Evolutionary conservation across 2,888 invertebrate genomes (phyloP).

Genomic region (Carabus problematicus): DNA sequence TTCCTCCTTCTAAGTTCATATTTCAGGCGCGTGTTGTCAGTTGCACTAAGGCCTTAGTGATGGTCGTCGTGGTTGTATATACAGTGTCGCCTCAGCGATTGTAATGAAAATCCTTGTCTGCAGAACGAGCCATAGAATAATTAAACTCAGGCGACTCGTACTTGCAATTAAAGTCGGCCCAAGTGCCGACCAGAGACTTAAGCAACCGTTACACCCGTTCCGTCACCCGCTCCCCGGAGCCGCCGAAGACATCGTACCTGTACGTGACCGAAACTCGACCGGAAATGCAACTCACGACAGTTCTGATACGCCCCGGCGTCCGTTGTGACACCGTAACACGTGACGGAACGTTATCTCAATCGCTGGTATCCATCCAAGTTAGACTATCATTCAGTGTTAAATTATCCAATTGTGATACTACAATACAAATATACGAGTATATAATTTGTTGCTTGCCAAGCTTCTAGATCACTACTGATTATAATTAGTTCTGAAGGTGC

Average conservation of each 20-base stretch:
- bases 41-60: no score
- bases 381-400: no score
- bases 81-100: conserved; percentile 26
- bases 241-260: conserved; percentile 36
- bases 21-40: conserved; percentile 31
- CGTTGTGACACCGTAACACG: conserved; percentile 1
- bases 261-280: conserved; percentile 31
- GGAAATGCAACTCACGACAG: conserved; percentile 31
- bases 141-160: conserved; percentile 31
- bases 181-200: conserved; percentile 20
- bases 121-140: conserved; percentile 40
- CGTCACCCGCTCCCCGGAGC: neutral
- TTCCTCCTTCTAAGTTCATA: conserved; percentile 19
- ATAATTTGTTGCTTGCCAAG: no score
- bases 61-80: conserved; percentile 18
- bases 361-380: neutral
- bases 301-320: conserved; percentile 10
- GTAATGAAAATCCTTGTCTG: conserved; percentile 39
- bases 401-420: no score
- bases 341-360: neutral
- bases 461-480: neutral
- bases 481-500: no score
- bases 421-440: no score
- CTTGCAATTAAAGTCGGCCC: conserved; percentile 36
- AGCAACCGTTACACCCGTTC: neutral